Conservation (phyloP, 2,113 vertebrate species). For the Semnornis frantzii region DNA sequence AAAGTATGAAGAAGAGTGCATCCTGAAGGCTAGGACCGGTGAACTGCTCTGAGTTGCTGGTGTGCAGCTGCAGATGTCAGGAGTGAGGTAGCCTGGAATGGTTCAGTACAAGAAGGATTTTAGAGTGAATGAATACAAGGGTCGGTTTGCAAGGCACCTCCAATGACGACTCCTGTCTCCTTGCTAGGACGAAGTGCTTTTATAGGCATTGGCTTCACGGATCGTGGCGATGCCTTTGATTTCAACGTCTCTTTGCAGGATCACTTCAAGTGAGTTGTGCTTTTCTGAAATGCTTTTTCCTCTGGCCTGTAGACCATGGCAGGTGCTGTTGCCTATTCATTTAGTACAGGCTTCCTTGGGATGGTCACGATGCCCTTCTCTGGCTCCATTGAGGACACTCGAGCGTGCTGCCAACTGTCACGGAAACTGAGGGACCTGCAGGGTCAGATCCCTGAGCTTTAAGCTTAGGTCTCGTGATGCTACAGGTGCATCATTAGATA, state of each 20-base stretch:
- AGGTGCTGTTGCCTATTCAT: neutral
- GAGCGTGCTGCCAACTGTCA: neutral
- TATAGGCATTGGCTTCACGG: constrained; percentile 94
- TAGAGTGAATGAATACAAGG: neutral
- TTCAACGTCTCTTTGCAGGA: constrained; percentile 98
- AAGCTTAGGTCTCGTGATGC: neutral
- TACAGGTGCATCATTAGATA: neutral
- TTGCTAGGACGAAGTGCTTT: constrained; percentile 92
- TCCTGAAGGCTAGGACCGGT: neutral
- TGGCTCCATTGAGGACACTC: neutral
- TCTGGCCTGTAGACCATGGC: neutral
- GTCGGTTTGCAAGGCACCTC: neutral
- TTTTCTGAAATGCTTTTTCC: neutral
- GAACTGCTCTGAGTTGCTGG: neutral
- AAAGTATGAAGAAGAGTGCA: accelerated
- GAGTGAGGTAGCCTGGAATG: neutral
- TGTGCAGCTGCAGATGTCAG: neutral
- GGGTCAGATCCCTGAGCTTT: neutral
- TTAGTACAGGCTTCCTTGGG: neutral
- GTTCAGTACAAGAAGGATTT: constrained; percentile 19
- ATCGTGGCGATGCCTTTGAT: constrained; percentile 97
- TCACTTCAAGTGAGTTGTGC: constrained; percentile 91
- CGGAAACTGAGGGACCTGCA: neutral
- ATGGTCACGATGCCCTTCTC: neutral
- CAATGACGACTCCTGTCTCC: neutral